These are phyloP conservation scores for Chaenodraco wilsoni DNA, from an alignment of 2,797 vertebrate species.

Conservation along the genomic window DNA sequence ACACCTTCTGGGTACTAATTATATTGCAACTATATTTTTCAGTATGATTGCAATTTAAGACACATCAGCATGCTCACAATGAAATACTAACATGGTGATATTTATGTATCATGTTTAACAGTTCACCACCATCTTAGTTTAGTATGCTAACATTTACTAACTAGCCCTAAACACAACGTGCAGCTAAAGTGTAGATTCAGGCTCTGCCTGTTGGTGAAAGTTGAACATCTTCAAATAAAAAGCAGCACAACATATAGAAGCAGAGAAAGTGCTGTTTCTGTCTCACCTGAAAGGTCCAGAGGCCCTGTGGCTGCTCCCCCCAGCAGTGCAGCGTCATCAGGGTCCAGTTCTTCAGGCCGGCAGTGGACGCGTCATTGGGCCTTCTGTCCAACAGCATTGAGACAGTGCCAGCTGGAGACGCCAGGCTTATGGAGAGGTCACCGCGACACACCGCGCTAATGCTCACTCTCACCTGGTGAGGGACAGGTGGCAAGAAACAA, in stretches of 20 bases:
- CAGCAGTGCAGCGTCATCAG: slow-evolving; percentile 70
- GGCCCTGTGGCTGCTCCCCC: slow-evolving; percentile 58
- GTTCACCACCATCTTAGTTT: too few relatives aligned
- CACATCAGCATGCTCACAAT: too few relatives aligned
- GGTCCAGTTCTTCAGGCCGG: slow-evolving; percentile 63
- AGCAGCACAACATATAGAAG: background rate
- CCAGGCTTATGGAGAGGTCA: slow-evolving; percentile 73
- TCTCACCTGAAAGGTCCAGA: slow-evolving; percentile 64
- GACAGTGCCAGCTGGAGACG: slow-evolving; percentile 69
- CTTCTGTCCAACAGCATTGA: slow-evolving; percentile 69
- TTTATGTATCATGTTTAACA: too few relatives aligned
- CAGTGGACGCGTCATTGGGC: slow-evolving; percentile 63
- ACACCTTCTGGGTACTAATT: too few relatives aligned
- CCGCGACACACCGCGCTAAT: slow-evolving; percentile 72
- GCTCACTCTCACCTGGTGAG: slow-evolving; percentile 72
- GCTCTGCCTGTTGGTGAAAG: too few relatives aligned
- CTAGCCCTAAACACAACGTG: too few relatives aligned
- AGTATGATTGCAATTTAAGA: too few relatives aligned
- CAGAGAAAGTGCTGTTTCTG: background rate
- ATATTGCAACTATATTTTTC: too few relatives aligned
- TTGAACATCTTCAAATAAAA: background rate
- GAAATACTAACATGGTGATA: too few relatives aligned
- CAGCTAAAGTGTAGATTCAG: too few relatives aligned
- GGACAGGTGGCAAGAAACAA: slow-evolving; percentile 25
- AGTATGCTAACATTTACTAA: too few relatives aligned